Conservation (phyloP, 1,140 invertebrate species). For the Nasonia giraulti region DNA sequence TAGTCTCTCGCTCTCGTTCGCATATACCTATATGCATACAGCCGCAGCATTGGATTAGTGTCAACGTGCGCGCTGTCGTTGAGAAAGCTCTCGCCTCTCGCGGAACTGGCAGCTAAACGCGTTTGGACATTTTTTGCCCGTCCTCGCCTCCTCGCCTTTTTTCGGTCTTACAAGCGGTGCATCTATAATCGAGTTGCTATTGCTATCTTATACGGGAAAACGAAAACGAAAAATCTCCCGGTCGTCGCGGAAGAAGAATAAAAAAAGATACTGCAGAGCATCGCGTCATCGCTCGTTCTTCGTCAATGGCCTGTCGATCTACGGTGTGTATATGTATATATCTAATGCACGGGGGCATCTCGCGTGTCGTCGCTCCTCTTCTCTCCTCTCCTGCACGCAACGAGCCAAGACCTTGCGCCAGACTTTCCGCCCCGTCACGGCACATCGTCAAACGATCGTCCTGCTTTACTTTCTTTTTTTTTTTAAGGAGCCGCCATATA, state of each 20-base stretch:
- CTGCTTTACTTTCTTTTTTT: conserved; percentile 29
- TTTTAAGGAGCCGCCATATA: too few relatives aligned
- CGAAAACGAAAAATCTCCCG: background rate
- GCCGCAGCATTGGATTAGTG: conserved; percentile 31
- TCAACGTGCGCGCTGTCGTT: background rate
- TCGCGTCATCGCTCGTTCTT: too few relatives aligned
- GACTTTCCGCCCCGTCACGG: background rate
- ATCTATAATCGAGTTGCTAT: background rate
- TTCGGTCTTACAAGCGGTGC: background rate
- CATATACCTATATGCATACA: too few relatives aligned
- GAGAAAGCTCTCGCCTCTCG: conserved; percentile 14
- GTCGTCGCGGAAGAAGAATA: background rate
- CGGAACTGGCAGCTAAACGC: background rate
- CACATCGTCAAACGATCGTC: conserved; percentile 21
- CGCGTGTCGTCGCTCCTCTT: background rate
- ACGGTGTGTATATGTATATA: too few relatives aligned
- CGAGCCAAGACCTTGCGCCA: background rate
- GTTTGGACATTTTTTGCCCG: background rate
- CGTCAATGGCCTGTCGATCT: background rate
- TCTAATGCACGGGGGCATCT: background rate
- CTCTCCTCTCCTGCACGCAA: background rate
- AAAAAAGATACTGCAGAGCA: too few relatives aligned
- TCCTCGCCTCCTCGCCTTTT: background rate
- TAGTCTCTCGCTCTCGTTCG: too few relatives aligned
- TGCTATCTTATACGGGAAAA: background rate